Evolutionary conservation across 2,113 vertebrate genomes (phyloP).

Genomic region (Entomyzon cyanotis): DNA sequence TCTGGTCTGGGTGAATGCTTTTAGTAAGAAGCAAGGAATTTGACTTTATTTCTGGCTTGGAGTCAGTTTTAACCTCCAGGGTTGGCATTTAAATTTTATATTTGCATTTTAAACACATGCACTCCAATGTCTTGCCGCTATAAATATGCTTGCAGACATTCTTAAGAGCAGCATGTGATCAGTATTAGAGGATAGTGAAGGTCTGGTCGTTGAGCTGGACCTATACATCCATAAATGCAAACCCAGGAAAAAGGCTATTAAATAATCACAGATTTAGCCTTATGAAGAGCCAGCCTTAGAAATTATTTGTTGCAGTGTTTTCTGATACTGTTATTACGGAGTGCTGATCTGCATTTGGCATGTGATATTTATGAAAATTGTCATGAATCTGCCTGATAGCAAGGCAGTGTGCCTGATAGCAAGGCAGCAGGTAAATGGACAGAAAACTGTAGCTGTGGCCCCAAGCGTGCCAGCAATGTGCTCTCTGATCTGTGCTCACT

Average conservation of each 20-base stretch:
- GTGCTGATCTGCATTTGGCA: background rate
- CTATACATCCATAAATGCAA: background rate
- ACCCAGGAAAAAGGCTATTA: background rate
- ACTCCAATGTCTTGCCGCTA: background rate
- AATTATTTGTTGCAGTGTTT: background rate
- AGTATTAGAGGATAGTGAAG: background rate
- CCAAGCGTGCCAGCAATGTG: background rate
- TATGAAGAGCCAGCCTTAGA: background rate
- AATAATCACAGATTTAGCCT: background rate
- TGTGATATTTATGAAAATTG: background rate
- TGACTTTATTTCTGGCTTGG: conserved; percentile 1
- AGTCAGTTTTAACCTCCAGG: conserved; percentile 2
- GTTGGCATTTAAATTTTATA: background rate
- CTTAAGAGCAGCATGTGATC: background rate
- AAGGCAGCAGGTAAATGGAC: background rate
- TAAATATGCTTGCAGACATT: background rate
- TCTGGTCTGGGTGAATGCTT: conserved; percentile 38
- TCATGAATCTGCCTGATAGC: background rate
- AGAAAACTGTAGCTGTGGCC: background rate
- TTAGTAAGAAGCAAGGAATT: background rate
- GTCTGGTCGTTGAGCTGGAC: background rate
- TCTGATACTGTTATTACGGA: background rate
- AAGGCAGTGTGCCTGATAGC: background rate
- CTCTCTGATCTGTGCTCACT: background rate
- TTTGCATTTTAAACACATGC: background rate